Evolutionary conservation across 2,113 vertebrate genomes (phyloP).

Genomic region (Phodopus roborovskii): DNA sequence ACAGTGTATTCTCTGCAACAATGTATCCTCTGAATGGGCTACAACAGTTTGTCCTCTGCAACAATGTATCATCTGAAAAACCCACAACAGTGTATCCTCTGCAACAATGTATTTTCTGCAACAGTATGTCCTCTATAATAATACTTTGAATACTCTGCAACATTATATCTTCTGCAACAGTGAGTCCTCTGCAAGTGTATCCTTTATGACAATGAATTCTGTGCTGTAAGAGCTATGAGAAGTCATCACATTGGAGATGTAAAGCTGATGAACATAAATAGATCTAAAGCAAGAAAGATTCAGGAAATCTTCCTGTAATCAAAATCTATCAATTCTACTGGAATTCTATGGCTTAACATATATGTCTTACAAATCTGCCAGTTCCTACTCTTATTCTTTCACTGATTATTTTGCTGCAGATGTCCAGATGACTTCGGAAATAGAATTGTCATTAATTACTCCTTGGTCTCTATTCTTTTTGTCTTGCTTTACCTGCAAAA

Average conservation of each 20-base stretch:
- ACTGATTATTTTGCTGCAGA: background rate
- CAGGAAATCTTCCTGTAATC: slow-evolving; percentile 10
- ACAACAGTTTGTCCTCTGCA: too few relatives aligned
- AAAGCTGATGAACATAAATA: background rate
- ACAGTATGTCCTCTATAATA: too few relatives aligned
- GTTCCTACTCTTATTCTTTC: background rate
- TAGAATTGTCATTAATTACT: background rate
- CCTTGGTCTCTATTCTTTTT: background rate
- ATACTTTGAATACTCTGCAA: background rate
- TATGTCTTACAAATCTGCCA: background rate
- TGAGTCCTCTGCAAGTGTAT: too few relatives aligned
- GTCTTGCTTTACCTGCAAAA: background rate
- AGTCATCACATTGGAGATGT: background rate
- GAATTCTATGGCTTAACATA: background rate
- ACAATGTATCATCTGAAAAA: too few relatives aligned
- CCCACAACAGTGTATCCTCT: background rate
- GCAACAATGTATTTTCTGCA: too few relatives aligned
- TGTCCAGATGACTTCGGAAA: background rate
- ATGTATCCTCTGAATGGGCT: background rate
- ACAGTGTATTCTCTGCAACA: background rate
- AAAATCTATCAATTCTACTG: slow-evolving; percentile 7
- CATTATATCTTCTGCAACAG: too few relatives aligned
- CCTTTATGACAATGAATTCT: background rate
- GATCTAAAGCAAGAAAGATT: background rate
- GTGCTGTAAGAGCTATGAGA: background rate